A percentile compares a stretch with the other conserved stretches of the same genome.
phyloP scores from a whole-genome alignment of 1,140 invertebrate genomes.

The Adelges cooleyi region DNA sequence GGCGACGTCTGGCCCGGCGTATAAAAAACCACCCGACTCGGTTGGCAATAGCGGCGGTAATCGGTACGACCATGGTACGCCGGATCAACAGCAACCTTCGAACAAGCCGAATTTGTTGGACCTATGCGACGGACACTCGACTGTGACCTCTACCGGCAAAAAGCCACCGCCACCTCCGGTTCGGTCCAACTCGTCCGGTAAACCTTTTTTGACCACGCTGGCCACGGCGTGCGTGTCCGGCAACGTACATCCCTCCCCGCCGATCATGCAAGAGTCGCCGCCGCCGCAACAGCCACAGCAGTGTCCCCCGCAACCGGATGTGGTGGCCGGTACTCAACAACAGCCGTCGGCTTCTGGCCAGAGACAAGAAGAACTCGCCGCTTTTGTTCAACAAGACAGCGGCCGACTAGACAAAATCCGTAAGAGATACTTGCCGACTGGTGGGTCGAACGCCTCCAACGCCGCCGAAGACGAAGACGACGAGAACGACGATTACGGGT shows the following conservation, averaged over 20 bases:
- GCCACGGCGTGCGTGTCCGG: slow-evolving; percentile 55
- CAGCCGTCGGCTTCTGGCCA: slow-evolving; percentile 37
- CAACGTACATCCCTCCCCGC: slow-evolving; percentile 16
- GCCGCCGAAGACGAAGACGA: slow-evolving; percentile 43
- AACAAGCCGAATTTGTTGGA: slow-evolving; percentile 5
- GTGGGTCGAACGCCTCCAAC: slow-evolving; percentile 15
- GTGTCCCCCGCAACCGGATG: slow-evolving; percentile 45
- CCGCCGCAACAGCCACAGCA: not conserved
- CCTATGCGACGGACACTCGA: slow-evolving; percentile 7
- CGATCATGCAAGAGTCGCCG: no score
- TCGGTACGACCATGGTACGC: slow-evolving; percentile 28
- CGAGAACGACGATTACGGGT: slow-evolving; percentile 78
- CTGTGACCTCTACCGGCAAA: not conserved
- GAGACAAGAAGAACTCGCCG: slow-evolving; percentile 58
- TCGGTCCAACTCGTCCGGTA: slow-evolving; percentile 30
- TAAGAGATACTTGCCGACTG: slow-evolving; percentile 46
- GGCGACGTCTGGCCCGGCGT: slow-evolving; percentile 41
- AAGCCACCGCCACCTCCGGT: not conserved
- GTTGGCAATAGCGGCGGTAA: slow-evolving; percentile 36
- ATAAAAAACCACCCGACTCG: slow-evolving; percentile 54
- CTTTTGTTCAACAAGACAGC: slow-evolving; percentile 72
- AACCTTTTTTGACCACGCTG: slow-evolving; percentile 61
- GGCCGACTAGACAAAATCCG: slow-evolving; percentile 66
- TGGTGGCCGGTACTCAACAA: slow-evolving; percentile 57
- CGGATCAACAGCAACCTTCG: slow-evolving; percentile 46